Conservation (phyloP, 2,113 vertebrate genomes). For the Thunnus maccoyii region DNA sequence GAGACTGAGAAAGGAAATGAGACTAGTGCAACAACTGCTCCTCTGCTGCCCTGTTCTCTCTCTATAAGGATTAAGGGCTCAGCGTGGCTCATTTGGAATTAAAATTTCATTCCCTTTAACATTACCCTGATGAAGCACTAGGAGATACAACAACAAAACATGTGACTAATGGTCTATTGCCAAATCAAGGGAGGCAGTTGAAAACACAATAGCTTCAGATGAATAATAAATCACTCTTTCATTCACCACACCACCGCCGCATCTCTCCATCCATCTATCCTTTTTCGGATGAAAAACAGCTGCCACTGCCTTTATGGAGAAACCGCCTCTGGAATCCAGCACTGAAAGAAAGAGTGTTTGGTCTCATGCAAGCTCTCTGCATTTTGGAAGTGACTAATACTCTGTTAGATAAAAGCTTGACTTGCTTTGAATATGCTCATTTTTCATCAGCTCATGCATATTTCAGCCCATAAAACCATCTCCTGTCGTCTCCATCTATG, state of each 20-base stretch:
- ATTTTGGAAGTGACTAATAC: conserved; percentile 59
- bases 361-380: conserved; percentile 36
- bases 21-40: conserved; percentile 16
- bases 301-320: conserved; percentile 22
- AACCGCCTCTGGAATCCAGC: conserved; percentile 26
- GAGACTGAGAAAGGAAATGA: conserved; percentile 7
- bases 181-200: conserved; percentile 46
- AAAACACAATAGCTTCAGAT: conserved; percentile 57
- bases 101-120: conserved; percentile 60
- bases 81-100: conserved; percentile 44
- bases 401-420: conserved; percentile 70
- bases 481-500: conserved; percentile 66
- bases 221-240: conserved; percentile 65
- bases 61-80: conserved; percentile 52
- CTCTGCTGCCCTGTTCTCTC: conserved; percentile 6
- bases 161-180: conserved; percentile 40
- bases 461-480: conserved; percentile 72
- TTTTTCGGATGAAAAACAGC: conserved; percentile 36
- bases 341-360: conserved; percentile 10
- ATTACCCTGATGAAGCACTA: conserved; percentile 34
- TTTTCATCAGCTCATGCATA: conserved; percentile 79
- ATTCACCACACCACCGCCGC: conserved; percentile 3
- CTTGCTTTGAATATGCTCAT: conserved; percentile 72
- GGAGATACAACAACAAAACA: conserved; percentile 42
- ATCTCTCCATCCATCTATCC: conserved; percentile 21